Base-by-base conservation (phyloP, 2,113 vertebrate genomes). In the Pedionomus torquatus region DNA sequence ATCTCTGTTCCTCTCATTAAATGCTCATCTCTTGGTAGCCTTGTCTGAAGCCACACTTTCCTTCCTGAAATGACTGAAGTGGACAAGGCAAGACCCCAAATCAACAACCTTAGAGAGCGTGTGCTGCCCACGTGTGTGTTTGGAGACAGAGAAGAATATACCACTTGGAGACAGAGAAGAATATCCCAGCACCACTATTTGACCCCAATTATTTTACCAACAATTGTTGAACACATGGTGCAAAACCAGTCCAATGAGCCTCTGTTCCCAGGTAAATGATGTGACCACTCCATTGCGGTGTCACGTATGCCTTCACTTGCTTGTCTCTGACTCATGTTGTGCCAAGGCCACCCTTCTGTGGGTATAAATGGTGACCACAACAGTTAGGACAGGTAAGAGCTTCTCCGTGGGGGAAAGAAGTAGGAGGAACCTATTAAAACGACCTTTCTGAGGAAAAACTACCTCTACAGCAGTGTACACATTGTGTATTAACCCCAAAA, bases 141-240 rank as follows among this genome's bases (percentile, higher is more conserved):
- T 61, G 68, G 23, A 55, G 61, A 9, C 41, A 64, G 44, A 16
- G 2, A 1, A 10, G 43, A 35, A 15, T 7, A 21, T 10, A n/a
- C 24, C n/a, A n/a, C n/a, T 20, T 61, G 68, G 23, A 55, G 61
- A 9, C 41, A 64, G 44, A 16, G 2, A 1, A 10, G 43, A 35
- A 15, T 49, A 74, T 69, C 21, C 76, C 71, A 86, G 35, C 20
- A 61, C 9, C 21, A 64, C 21, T 74, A 21, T 70, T 24, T 66
- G 24, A 61, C 7, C 9, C 6, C 26, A 30, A 21, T 68, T 48
- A 4, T 18, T 75, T 35, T 20, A 61, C 23, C 64, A 48, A 17
- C 11, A 35, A 28, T 3, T 33, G 28, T 46, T 51, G 35, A 65
- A 33, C 10, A 30, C 0, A 1, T 0, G 1, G 10, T 26, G 57